phyloP scores from a whole-genome alignment of 2,888 invertebrate species.

The Hyalella azteca region DNA sequence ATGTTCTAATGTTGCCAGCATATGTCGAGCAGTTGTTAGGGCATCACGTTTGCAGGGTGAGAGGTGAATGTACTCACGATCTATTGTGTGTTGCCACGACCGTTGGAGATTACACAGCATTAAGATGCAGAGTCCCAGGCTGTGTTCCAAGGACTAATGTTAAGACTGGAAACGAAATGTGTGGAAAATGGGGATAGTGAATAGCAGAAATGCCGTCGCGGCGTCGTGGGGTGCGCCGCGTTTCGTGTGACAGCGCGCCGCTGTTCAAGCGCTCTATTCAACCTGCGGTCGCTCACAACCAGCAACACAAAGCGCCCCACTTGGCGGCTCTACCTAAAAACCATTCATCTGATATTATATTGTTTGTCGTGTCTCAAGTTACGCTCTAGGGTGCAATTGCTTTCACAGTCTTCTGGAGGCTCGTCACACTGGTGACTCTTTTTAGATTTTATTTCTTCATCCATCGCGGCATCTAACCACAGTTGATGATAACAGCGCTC shows the following conservation, averaged over 20 bases:
- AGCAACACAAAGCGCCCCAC: conserved; percentile 6
- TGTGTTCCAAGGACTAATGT: not conserved
- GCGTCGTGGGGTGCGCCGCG: not conserved
- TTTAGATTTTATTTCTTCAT: no score
- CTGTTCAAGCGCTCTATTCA: not conserved
- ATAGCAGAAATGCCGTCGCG: not conserved
- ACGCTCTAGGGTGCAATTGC: not conserved
- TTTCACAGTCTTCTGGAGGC: no score
- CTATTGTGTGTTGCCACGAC: not conserved
- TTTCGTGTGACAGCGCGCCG: conserved; percentile 8
- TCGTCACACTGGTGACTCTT: no score
- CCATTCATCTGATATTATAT: conserved; percentile 23
- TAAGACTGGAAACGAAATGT: no score
- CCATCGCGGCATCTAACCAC: no score
- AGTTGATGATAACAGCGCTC: no score
- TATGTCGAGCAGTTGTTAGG: no score
- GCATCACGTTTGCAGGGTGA: not conserved
- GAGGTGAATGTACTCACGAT: not conserved
- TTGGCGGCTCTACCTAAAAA: not conserved
- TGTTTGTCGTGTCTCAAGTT: conserved; percentile 22
- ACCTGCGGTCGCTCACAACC: no score
- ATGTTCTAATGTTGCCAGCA: not conserved
- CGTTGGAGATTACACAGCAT: conserved; percentile 32
- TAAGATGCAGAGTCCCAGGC: not conserved
- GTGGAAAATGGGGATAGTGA: not conserved